These are phyloP conservation scores for Cyclina sinensis DNA, from an alignment of 1,140 invertebrate genomes.

Conservation along the genomic window DNA sequence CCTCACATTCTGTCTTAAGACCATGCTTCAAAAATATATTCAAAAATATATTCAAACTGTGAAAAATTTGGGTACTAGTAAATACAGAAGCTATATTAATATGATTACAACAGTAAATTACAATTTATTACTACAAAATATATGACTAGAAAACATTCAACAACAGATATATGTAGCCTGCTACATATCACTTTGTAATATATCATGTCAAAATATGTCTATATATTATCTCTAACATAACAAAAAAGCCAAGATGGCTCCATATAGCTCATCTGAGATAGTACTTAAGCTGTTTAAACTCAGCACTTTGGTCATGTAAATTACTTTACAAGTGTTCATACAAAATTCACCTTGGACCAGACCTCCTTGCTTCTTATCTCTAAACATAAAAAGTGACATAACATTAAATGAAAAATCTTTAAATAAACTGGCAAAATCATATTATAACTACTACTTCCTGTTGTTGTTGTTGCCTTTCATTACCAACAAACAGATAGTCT, in stretches of 20 bases:
- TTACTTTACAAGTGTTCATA: no score
- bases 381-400: no score
- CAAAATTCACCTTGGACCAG: no score
- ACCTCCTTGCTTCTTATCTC: no score
- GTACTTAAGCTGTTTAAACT: background rate
- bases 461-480: no score
- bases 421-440: no score
- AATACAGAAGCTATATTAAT: background rate
- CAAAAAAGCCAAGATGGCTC: background rate
- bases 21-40: no score
- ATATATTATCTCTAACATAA: background rate
- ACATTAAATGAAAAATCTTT: no score
- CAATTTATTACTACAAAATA: background rate
- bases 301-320: background rate
- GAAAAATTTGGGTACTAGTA: background rate
- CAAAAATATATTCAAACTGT: background rate
- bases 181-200: conserved; percentile 4
- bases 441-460: no score
- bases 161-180: background rate
- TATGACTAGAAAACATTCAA: conserved; percentile 19
- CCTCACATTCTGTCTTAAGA: background rate
- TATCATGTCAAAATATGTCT: background rate
- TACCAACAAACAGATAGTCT: no score
- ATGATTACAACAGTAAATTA: background rate
- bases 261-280: background rate